Evolutionary conservation across 2,888 invertebrate species (phyloP).

Genomic region (Lasius platythorax): DNA sequence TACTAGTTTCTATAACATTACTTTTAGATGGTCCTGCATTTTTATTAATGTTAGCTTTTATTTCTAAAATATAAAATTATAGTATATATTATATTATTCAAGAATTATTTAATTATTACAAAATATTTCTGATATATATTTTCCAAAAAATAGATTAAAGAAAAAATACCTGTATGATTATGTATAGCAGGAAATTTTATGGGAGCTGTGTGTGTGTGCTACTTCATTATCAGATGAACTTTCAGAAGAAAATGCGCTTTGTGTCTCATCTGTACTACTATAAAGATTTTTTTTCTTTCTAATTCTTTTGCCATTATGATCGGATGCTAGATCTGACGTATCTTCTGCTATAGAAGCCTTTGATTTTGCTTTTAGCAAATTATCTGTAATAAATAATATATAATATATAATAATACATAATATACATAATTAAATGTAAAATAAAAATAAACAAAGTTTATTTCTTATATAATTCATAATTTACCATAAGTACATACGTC

Average conservation of each 20-base stretch:
- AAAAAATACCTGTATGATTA: background rate
- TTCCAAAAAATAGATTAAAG: background rate
- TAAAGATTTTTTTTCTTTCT: background rate
- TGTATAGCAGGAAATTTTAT: background rate
- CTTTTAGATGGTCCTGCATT: too few species aligned
- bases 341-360: background rate
- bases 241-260: background rate
- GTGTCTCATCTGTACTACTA: background rate
- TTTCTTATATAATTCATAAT: background rate
- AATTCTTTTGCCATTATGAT: background rate
- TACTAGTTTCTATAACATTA: too few species aligned
- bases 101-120: background rate
- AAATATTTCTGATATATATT: background rate
- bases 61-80: too few species aligned
- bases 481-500: constrained; percentile 15
- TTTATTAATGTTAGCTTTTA: too few species aligned
- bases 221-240: constrained; percentile 1
- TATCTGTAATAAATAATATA: background rate
- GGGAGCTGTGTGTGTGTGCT: background rate
- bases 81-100: background rate
- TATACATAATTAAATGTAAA: background rate
- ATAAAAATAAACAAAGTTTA: background rate
- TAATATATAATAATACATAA: background rate
- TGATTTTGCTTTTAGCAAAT: background rate
- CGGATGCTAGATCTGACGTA: background rate